Evolutionary conservation across 2,797 vertebrate species (phyloP), one percentile per base, ranked within the genome.

Genomic region (Sciurus vulgaris): DNA sequence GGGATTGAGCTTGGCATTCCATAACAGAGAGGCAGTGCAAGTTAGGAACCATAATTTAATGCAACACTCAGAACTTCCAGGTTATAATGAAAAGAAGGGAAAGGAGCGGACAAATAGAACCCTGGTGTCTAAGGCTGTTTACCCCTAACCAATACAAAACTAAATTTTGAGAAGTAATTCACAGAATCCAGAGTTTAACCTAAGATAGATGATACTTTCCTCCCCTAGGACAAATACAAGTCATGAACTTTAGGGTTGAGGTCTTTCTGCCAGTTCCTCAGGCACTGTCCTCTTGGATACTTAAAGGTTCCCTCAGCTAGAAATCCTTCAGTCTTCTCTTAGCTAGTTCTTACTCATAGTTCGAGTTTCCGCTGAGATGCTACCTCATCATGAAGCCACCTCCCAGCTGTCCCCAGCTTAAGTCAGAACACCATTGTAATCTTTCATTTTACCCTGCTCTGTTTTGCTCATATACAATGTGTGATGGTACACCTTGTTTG

Each of bases 21-120:
- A 1, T 54, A 61, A 82, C 54, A 85, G 26, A 49, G 3, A 61
- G 18, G 3, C 44, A 81, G 13, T 47, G 49, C 82, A 88, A 61
- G 54, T 20, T 85, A 24, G 24, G 47, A 82, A 51, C 6, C 77
- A 59, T 47, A 35, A 54, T 76, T 81, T 70, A 77, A 70, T 30
- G 14, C 38, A 65, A 22, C 26, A 70, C 33, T 76, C 47, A 65
- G 14, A 94, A 84, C 18, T 28, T 47, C 33, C 47, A 26, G 77
- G 28, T 73, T 81, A 84, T 79, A 38, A 76, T 67, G 81, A 4
- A 4, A 94, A 79, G 89, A 89, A 93, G 17, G 38, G 28, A 87
- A 74, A 72, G 12, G 86, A 61, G 18, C 73, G n/a, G 83, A 47
- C 14, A 61, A 83, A 56, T 79, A 20, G 41, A 12, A 73, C 7